Evolutionary conservation across 2,888 invertebrate genomes (phyloP), one percentile per base, ranked within the genome.

Genomic region (Tinea pellionella): DNA sequence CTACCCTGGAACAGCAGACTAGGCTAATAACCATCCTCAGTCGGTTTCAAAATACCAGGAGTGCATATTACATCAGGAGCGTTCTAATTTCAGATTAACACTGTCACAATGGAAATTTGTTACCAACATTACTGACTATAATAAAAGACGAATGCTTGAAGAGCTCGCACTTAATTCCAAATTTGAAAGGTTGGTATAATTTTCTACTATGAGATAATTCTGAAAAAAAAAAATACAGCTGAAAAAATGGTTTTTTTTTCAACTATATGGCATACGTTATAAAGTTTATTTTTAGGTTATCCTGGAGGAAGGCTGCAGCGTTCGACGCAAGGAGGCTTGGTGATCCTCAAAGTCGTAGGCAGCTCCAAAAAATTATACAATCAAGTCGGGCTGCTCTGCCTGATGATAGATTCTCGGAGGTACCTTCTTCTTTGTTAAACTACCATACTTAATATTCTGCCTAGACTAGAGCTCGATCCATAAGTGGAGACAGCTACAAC

Each of bases 101-200:
- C 90, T 89, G 64, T 90, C 92, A 0, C 92, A 93, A 69, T 94
- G 94, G 94, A 89, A 89, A 61, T 94, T 92, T 70, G 92, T 92
- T 7, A 94, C 93, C 6, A 94, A 94, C 73, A 91, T 93, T 64
- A 93, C 93, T 0, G 93, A 93, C 59, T 77, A 78, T 63, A 94
- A 93, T 75, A 89, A 91, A 2, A 84, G 92, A 1, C 82, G 90
- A 59, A 93, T 94, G 93, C 73, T 90, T 0, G 93, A 94, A 62
- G 92, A 92, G 67, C 89, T 93, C 75, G 89, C 90, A 0, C 75
- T 92, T 4, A 91, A 92, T 70, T 88, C 91, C 61, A 93, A 93
- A 77, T 94, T 94, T 68, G 92, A 94, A 67, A 89, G 47, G 57
- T 57, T 24, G 19, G 37, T 37, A 37, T 3, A 6, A 24, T 6